These are phyloP conservation scores for Urocynchramus pylzowi DNA, from an alignment of 2,113 vertebrate species.

Conservation along the genomic window DNA sequence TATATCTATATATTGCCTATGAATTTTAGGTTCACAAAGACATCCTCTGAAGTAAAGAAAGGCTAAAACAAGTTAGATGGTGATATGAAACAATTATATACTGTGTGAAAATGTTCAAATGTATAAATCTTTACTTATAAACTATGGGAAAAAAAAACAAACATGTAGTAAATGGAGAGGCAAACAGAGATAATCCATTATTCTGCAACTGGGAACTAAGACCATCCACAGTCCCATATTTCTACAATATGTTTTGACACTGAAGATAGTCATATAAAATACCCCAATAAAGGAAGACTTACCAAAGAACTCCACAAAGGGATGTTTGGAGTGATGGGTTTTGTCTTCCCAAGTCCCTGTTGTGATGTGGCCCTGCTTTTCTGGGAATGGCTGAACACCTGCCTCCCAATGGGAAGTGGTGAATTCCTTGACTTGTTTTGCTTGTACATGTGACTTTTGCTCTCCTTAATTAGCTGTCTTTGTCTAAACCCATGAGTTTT, in stretches of 20 bases:
- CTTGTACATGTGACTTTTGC: rapidly evolving
- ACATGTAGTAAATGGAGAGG: not conserved
- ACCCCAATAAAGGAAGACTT: not conserved
- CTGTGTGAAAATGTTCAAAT: not conserved
- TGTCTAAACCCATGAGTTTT: not conserved
- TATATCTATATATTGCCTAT: not conserved
- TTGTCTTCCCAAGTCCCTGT: not conserved
- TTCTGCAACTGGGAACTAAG: not conserved
- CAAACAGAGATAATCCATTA: not conserved
- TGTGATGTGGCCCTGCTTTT: not conserved
- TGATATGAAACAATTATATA: not conserved
- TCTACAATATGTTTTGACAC: not conserved
- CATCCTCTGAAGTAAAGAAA: not conserved
- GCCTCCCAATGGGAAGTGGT: not conserved
- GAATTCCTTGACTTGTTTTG: not conserved
- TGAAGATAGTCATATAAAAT: not conserved
- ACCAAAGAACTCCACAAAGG: not conserved
- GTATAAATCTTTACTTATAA: not conserved
- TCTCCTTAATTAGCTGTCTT: not conserved
- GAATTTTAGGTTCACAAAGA: not conserved
- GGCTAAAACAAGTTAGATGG: not conserved
- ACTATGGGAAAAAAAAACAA: not conserved
- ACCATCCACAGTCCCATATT: not conserved
- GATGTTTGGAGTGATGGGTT: not conserved
- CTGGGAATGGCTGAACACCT: not conserved